Evolutionary conservation across 2,797 vertebrate species (phyloP).

Genomic region (Cynopterus sphinx): DNA sequence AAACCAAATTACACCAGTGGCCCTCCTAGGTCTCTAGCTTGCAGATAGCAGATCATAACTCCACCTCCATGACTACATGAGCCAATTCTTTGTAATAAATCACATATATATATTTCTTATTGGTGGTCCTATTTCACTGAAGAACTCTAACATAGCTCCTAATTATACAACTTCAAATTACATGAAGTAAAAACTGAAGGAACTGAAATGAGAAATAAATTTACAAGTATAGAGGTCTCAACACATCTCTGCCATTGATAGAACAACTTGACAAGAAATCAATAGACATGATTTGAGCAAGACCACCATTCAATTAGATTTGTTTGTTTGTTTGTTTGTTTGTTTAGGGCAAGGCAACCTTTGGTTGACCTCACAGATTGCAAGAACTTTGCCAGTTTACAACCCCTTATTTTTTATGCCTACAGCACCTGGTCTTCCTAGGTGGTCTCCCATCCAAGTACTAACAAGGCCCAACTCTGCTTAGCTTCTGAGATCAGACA

Average conservation of each 20-base stretch:
- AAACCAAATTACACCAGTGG: not conserved
- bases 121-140: not conserved
- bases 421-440: no score
- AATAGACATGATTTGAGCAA: not conserved
- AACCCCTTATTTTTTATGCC: no score
- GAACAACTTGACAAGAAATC: not conserved
- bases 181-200: not conserved
- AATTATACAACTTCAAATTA: not conserved
- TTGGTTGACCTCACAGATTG: no score
- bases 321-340: no score
- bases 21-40: not conserved
- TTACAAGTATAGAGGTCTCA: not conserved
- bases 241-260: not conserved
- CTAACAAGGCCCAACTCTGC: no score
- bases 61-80: not conserved
- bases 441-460: no score
- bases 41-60: not conserved
- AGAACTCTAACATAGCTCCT: not conserved
- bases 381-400: no score
- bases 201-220: not conserved
- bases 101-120: not conserved
- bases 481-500: no score
- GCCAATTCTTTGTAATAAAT: not conserved
- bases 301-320: no score
- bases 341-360: no score